Conservation (phyloP, 2,888 invertebrate species). For the Limenitis camilla region DNA sequence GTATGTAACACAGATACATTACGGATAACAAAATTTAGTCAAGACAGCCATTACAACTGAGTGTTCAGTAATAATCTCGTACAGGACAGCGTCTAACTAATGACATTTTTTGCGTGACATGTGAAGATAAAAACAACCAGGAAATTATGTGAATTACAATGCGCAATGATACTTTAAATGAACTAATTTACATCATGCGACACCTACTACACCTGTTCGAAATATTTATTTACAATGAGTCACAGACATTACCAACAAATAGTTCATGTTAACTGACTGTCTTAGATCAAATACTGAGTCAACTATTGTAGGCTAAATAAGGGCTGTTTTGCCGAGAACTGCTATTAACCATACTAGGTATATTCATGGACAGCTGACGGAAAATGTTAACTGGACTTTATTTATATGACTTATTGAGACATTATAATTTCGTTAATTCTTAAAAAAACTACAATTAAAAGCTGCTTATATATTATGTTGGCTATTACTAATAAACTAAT, state of each 20-base stretch:
- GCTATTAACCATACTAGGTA: too few relatives aligned
- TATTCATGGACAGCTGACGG: too few relatives aligned
- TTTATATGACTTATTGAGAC: too few relatives aligned
- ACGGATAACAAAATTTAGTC: constrained; percentile 5
- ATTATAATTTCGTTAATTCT: too few relatives aligned
- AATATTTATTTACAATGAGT: constrained; percentile 54
- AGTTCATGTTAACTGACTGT: constrained; percentile 45
- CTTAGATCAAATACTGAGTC: constrained; percentile 53
- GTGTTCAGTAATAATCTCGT: neutral
- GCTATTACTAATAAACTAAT: too few relatives aligned
- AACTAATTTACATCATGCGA: constrained; percentile 22
- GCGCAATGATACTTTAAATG: constrained; percentile 39
- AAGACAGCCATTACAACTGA: constrained; percentile 3
- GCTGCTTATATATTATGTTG: too few relatives aligned
- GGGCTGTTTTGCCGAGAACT: constrained; percentile 52
- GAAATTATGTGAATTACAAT: constrained; percentile 31
- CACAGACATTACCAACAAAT: constrained; percentile 44
- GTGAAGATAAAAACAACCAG: constrained; percentile 17
- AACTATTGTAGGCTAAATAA: constrained; percentile 53
- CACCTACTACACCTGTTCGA: constrained; percentile 43
- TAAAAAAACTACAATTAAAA: too few relatives aligned
- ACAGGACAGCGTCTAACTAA: constrained; percentile 5
- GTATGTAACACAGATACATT: constrained; percentile 12
- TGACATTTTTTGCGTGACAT: constrained; percentile 12
- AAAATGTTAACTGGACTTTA: too few relatives aligned